Evolutionary conservation across 1,140 invertebrate genomes (phyloP).

Genomic region (Drosophila orosa): DNA sequence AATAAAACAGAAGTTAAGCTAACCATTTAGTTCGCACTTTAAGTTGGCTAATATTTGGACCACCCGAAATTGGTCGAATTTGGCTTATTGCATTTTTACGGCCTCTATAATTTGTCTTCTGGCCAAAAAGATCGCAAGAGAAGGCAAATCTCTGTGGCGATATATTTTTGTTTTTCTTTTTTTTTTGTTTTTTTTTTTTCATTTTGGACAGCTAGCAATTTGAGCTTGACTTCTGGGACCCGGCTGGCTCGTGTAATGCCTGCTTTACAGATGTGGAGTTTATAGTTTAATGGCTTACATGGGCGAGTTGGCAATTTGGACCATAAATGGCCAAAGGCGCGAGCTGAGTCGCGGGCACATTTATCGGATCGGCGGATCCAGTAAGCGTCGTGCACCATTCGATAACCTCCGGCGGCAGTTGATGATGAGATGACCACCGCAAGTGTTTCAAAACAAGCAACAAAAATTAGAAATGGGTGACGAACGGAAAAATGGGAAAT

Average conservation of each 20-base stretch:
- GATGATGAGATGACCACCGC: conserved; percentile 34
- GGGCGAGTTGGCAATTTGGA: conserved; percentile 41
- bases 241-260: conserved; percentile 37
- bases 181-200: background rate
- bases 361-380: conserved; percentile 31
- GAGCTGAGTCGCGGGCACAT: conserved; percentile 24
- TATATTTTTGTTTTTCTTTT: background rate
- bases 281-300: conserved; percentile 42
- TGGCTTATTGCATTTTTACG: conserved; percentile 51
- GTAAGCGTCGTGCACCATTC: conserved; percentile 26
- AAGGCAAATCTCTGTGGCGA: conserved; percentile 37
- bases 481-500: conserved; percentile 3
- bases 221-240: conserved; percentile 48
- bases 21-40: conserved; percentile 45
- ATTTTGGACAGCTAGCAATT: conserved; percentile 37
- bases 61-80: conserved; percentile 35
- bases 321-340: conserved; percentile 59
- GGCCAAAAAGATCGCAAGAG: conserved; percentile 40
- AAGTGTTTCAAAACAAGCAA: conserved; percentile 42
- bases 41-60: conserved; percentile 44
- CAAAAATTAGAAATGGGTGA: conserved; percentile 28
- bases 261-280: conserved; percentile 44
- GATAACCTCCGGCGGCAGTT: conserved; percentile 37
- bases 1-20: conserved; percentile 26
- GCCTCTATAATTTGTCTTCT: conserved; percentile 50